Base-by-base conservation (phyloP, 2,113 vertebrate genomes). In the Sapayoa aenigma region DNA sequence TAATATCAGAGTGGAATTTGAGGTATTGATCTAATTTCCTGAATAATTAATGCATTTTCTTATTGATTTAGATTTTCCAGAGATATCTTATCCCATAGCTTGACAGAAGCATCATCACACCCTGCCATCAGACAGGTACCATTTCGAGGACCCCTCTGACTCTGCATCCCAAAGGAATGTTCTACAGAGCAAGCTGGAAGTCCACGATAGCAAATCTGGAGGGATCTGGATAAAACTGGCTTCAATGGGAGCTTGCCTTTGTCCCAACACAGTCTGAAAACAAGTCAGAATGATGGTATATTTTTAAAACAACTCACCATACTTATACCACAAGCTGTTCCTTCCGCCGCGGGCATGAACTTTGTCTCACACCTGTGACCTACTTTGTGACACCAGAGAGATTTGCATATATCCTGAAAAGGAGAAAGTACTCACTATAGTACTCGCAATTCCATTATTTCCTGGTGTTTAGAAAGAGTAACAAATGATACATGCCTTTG, bases 341-440 rank as follows among this genome's bases (percentile, higher is more conserved):
- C 99, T 97, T 99, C 99, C 1, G 99, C 99, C 56, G 99, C 99
- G 1, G 99, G 99, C 99, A 99, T 99, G 95, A 99, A 99, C 98
- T 99, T 99, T 66, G 99, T 99, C 96, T 99, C 99, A 63, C 99
- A 99, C 47, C 99, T 98, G 52, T 99, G 99, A 18, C 99, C 99
- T 65, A 97, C 97, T 94, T 98, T 98, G 93, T 99, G 99, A 96
- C 99, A 99, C 99, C 99, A 99, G 77, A 99, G 98, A 6, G 99
- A 99, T 95, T 99, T 99, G 95, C 99, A 99, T 96, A 99, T 99
- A 97, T 99, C 99, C 99, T 99, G 98, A 71, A 97, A 97, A 96
- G 63, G 77, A 79, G 95, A 76, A 44, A 81, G n/a, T 13, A 30
- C 33, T 75, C 4, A 2, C 13, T 47, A 12, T 5, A 69, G 31